These are phyloP conservation scores for Diarsia rubi DNA, from an alignment of 2,888 invertebrate genomes.

Conservation along the genomic window DNA sequence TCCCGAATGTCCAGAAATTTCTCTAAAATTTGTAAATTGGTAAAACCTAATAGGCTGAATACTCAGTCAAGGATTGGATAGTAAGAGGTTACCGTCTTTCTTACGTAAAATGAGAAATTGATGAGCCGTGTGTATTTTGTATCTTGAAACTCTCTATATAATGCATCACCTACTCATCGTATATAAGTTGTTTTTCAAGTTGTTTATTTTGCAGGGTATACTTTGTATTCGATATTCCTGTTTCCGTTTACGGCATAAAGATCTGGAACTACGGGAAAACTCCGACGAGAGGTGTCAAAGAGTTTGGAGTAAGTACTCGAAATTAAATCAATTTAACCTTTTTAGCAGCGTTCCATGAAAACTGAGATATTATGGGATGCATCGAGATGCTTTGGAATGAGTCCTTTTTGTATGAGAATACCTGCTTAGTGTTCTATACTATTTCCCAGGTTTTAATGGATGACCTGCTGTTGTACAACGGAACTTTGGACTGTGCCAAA, in stretches of 20 bases:
- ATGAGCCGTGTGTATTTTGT: too few species aligned
- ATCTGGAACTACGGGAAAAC: slow-evolving; percentile 97
- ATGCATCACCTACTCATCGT: too few species aligned
- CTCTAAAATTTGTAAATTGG: too few species aligned
- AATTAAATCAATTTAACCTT: neutral
- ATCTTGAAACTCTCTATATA: too few species aligned
- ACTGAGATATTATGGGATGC: neutral
- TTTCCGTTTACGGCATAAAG: slow-evolving; percentile 93
- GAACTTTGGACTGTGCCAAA: slow-evolving; percentile 90
- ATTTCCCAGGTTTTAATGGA: slow-evolving; percentile 93
- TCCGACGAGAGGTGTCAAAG: slow-evolving; percentile 94
- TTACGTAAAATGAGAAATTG: too few species aligned
- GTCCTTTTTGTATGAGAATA: neutral
- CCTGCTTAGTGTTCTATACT: neutral
- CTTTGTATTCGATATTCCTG: slow-evolving; percentile 94
- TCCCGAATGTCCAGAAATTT: too few species aligned
- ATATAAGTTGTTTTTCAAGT: too few species aligned
- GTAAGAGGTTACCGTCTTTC: too few species aligned
- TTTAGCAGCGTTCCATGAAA: neutral
- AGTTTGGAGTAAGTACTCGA: slow-evolving; percentile 93
- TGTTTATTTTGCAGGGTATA: slow-evolving; percentile 90
- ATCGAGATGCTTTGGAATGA: neutral
- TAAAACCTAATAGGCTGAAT: too few species aligned
- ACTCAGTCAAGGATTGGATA: too few species aligned
- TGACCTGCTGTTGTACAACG: slow-evolving; percentile 95